Percentiles rank a stretch among this genome's conserved stretches.
Evolutionary conservation across 2,888 invertebrate species (phyloP).

Genomic region (Pyrrhosoma nymphula): DNA sequence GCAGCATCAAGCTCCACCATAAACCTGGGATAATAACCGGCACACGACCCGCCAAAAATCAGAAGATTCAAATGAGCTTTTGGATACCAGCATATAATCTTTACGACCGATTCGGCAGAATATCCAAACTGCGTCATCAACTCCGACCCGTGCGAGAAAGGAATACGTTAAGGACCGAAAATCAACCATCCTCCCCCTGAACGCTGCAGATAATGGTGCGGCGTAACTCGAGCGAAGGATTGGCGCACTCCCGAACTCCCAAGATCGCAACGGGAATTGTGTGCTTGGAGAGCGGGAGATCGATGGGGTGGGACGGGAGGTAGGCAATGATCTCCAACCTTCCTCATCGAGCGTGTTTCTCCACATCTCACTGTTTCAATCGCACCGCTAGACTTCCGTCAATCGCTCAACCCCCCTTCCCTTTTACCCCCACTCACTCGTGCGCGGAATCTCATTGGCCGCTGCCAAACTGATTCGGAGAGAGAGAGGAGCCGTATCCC

Average conservation of each 20-base stretch:
- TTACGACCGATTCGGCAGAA: constrained; percentile 45
- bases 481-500: neutral
- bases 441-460: neutral
- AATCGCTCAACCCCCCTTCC: neutral
- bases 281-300: neutral
- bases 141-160: neutral
- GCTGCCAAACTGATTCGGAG: neutral
- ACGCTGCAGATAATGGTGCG: constrained; percentile 15
- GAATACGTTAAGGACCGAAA: constrained; percentile 4
- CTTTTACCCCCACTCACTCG: neutral
- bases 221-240: constrained; percentile 31
- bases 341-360: neutral
- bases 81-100: constrained; percentile 44
- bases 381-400: neutral
- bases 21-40: constrained; percentile 42
- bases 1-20: neutral
- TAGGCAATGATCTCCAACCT: neutral
- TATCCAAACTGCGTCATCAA: constrained; percentile 60
- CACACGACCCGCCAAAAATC: constrained; percentile 42
- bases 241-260: constrained; percentile 23
- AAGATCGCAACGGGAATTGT: constrained; percentile 21
- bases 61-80: constrained; percentile 60
- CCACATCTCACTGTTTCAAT: neutral
- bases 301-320: neutral
- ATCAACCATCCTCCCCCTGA: neutral